Evolutionary conservation across 1,140 invertebrate genomes (phyloP), one percentile per base, ranked within the genome.

Genomic region (Pantala flavescens): DNA sequence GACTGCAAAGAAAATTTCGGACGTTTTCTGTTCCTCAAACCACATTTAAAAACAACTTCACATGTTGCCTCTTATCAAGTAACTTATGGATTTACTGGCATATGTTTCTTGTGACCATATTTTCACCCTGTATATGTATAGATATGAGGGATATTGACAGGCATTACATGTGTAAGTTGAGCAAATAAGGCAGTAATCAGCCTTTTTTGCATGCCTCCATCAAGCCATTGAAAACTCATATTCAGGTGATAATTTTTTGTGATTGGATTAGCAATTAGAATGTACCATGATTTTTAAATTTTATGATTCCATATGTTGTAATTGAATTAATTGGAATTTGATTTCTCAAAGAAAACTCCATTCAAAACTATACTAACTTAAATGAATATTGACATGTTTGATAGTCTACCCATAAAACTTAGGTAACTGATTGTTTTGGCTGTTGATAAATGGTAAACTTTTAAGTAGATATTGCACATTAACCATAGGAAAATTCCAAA

Each of bases 1-100:
- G 49, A 63, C 49, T 63, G 49, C 49, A 63, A 63, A 63, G 49
- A 63, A 63, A 63, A 63, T 63, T 63, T 63, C 49, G 49, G 49
- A 63, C 49, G 49, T 63, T 63, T 63, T 63, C 49, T 63, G 49
- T 63, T 63, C 49, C 49, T 63, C 49, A 63, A 63, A 63, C 49
- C 49, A 63, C 49, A 63, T 63, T 63, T 63, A 19, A 63, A 63
- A 7, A 19, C 49, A 63, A 63, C 49, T 63, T 63, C 49, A 63
- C 49, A 63, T 63, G 49, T 63, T 19, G 49, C 49, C 49, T 5
- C n/a, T 63, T 5, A 63, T 3, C 49, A 7, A 63, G 49, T 63
- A 63, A 63, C 49, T 63, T 63, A 63, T 9, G 2, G 49, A 21
- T 63, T 63, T 63, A 63, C 49, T 63, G n/a, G 49, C n/a, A 19